These are phyloP conservation scores for Eubasilissa splendida DNA, from an alignment of 2,888 invertebrate genomes.

Conservation along the genomic window DNA sequence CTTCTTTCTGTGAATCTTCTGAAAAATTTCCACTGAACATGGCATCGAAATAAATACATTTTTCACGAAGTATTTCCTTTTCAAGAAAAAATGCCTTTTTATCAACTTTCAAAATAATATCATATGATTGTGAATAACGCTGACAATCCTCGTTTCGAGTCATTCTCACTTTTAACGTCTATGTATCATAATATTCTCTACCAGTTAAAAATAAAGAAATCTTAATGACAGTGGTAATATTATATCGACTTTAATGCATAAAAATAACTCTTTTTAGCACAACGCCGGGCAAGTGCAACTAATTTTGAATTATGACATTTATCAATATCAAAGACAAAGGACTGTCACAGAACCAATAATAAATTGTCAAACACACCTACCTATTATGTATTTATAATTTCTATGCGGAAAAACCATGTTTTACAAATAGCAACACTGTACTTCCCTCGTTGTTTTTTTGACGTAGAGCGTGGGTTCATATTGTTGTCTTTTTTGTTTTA, in stretches of 20 bases:
- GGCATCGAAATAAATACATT: constrained; percentile 68
- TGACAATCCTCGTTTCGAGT: constrained; percentile 27
- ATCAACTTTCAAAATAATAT: constrained; percentile 48
- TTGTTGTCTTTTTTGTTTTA: no score
- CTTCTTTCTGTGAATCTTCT: constrained; percentile 62
- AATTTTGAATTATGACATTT: constrained; percentile 27
- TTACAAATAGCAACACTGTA: no score
- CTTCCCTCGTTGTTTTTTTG: no score
- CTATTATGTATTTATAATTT: no score
- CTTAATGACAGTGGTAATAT: background rate
- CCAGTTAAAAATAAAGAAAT: background rate
- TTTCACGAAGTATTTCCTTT: constrained; percentile 61
- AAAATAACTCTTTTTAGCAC: constrained; percentile 23
- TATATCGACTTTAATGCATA: constrained; percentile 6
- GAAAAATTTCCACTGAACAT: constrained; percentile 67
- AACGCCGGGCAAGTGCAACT: constrained; percentile 17
- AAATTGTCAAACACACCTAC: no score
- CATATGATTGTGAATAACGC: constrained; percentile 29
- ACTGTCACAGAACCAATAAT: background rate
- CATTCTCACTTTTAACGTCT: constrained; percentile 19
- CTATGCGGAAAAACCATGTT: no score
- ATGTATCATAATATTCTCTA: constrained; percentile 11
- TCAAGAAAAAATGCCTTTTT: constrained; percentile 49
- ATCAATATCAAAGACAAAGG: constrained; percentile 22
- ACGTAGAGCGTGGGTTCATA: no score